Evolutionary conservation across 2,888 invertebrate genomes (phyloP).

Genomic region (Pseudoips prasinana): DNA sequence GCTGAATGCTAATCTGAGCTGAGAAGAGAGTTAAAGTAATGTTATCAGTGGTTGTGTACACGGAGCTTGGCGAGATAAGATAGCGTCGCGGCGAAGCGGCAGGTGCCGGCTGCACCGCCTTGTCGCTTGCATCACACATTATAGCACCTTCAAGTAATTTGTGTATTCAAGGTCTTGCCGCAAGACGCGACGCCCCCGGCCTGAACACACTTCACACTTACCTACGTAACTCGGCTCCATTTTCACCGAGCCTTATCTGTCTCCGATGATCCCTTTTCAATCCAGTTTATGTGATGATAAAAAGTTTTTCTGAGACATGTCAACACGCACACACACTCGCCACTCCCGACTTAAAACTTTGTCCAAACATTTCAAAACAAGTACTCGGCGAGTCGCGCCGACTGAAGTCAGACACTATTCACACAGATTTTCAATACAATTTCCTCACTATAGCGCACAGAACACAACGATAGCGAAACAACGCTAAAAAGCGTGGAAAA

Average conservation of each 20-base stretch:
- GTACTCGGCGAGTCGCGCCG: constrained; percentile 15
- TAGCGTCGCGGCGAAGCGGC: constrained; percentile 39
- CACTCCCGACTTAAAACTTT: constrained; percentile 59
- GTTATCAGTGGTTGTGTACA: constrained; percentile 49
- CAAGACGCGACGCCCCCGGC: constrained; percentile 12
- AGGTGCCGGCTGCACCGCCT: constrained; percentile 18
- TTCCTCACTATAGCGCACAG: constrained; percentile 31
- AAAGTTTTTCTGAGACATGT: constrained; percentile 67
- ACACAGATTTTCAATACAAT: constrained; percentile 26
- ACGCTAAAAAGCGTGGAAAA: constrained; percentile 41
- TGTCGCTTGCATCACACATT: constrained; percentile 32
- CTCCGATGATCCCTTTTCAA: constrained; percentile 37
- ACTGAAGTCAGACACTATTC: constrained; percentile 5
- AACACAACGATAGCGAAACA: constrained; percentile 22
- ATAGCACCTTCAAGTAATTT: constrained; percentile 30
- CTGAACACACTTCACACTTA: constrained; percentile 41
- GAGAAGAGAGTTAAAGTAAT: constrained; percentile 37
- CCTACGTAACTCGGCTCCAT: constrained; percentile 70
- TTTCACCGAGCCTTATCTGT: constrained; percentile 38
- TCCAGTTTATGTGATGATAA: constrained; percentile 53
- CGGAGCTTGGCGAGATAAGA: constrained; percentile 53
- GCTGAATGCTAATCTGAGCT: constrained; percentile 34
- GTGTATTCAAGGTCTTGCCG: constrained; percentile 45
- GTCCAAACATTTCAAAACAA: constrained; percentile 54
- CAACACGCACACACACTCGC: constrained; percentile 56